A percentile compares a stretch with the other conserved stretches of the same genome.
Conservation (phyloP, 2,113 vertebrate genomes). For the Heloderma charlesbogerti region DNA sequence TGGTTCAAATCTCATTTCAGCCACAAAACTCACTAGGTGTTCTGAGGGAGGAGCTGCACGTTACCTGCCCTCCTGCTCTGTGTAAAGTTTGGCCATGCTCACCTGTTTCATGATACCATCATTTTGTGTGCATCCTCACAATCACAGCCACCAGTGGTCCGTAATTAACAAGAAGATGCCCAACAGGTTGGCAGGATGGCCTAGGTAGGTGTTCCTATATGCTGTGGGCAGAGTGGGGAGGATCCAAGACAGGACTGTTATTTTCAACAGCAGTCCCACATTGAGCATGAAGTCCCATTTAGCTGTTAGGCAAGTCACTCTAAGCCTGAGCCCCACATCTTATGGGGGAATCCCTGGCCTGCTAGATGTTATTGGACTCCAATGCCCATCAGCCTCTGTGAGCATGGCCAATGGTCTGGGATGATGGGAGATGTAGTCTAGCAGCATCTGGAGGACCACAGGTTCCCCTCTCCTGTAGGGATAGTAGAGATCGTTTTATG, state of each 20-base stretch:
- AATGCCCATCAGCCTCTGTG: not conserved
- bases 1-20: not conserved
- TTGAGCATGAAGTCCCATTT: not conserved
- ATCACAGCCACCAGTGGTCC: not conserved
- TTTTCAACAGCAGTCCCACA: not conserved
- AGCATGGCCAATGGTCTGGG: not conserved
- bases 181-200: not conserved
- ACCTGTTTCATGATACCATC: not conserved
- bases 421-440: not conserved
- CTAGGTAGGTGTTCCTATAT: not conserved
- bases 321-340: too few species aligned
- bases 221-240: not conserved
- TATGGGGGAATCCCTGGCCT: too few species aligned
- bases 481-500: not conserved
- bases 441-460: not conserved
- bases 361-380: not conserved
- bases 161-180: not conserved
- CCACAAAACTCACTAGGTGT: not conserved
- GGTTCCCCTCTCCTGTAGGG: too few species aligned
- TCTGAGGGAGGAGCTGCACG: not conserved
- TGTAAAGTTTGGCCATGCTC: not conserved
- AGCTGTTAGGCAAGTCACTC: not conserved
- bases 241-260: not conserved
- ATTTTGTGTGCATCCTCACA: too few species aligned
- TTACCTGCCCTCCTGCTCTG: not conserved